A percentile compares a stretch with the other conserved stretches of the same genome.
These are phyloP conservation scores for Prunella fulvescens DNA, from an alignment of 2,113 vertebrate species.

Conservation along the genomic window DNA sequence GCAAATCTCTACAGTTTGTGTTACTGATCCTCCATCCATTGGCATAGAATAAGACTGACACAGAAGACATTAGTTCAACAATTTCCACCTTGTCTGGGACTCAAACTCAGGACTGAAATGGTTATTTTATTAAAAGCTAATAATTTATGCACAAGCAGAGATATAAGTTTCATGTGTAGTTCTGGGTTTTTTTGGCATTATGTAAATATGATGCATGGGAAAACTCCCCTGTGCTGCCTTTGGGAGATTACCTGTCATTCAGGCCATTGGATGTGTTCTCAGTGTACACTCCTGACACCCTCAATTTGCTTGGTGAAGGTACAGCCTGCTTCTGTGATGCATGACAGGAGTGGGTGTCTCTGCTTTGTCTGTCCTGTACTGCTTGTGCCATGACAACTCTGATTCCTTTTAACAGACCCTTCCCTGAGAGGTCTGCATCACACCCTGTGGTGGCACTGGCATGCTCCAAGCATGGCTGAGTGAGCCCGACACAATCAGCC, in stretches of 20 bases:
- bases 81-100: neutral
- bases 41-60: neutral
- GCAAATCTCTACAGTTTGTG: neutral
- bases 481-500: rapidly evolving
- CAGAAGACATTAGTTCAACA: neutral
- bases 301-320: neutral
- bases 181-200: neutral
- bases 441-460: neutral
- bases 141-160: neutral
- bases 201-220: neutral
- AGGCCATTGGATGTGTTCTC: neutral
- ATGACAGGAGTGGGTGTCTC: neutral
- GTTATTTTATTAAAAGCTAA: neutral
- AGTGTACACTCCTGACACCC: neutral
- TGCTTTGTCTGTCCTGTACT: neutral
- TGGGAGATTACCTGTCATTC: neutral
- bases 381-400: neutral
- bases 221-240: neutral
- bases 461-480: rapidly evolving
- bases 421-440: neutral
- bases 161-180: neutral
- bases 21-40: neutral
- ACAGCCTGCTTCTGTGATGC: neutral
- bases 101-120: neutral
- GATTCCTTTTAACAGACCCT: neutral